Base-by-base conservation (phyloP, 1,140 invertebrate genomes). In the Papilio aristodemus region DNA sequence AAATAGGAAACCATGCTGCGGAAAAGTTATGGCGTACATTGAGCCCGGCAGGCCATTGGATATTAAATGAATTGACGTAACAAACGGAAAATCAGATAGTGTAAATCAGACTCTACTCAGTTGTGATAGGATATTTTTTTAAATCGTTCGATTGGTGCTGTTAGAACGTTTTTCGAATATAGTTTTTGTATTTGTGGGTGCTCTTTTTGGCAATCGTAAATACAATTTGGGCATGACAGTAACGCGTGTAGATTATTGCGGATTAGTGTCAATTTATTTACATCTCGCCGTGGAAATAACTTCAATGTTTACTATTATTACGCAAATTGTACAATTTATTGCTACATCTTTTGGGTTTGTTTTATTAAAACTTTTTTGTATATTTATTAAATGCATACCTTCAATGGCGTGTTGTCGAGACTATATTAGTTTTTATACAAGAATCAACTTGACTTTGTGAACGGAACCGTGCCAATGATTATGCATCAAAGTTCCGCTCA, bases 1-100 rank as follows among this genome's bases (percentile, higher is more conserved):
- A 67, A 72, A 72, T 69, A 72, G 71, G 71, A 72, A 72, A 72
- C 67, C 67, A 63, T 72, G 67, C 25, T 41, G 46, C 32, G 60
- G 39, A 69, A 72, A 72, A 68, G 67, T 72, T 69, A 69, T 66
- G 39, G 32, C 27, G 11, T 39, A 32, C 9, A 25, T 13, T 36
- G 27, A 59, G 59, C 14, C n/a, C 8, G 14, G 0, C 36, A 25
- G 59, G 9, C 58, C 36, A 36, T 39, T 11, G n/a, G 9, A 9
- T 10, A 13, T 54, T 54, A 6, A 0, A 54, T 22, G 46, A 54
- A 54, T 25, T 17, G 46, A 54, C 1, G 10, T 25, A 54, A 22
- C 19, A 22, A 25, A 50, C 10, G 2, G 43, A 50, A 9, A 54
- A 54, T 19, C 17, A 10, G 19, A 46, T 19, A 54, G 11, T 7